phyloP scores from a whole-genome alignment of 2,113 vertebrate species.

The Prionailurus viverrinus region DNA sequence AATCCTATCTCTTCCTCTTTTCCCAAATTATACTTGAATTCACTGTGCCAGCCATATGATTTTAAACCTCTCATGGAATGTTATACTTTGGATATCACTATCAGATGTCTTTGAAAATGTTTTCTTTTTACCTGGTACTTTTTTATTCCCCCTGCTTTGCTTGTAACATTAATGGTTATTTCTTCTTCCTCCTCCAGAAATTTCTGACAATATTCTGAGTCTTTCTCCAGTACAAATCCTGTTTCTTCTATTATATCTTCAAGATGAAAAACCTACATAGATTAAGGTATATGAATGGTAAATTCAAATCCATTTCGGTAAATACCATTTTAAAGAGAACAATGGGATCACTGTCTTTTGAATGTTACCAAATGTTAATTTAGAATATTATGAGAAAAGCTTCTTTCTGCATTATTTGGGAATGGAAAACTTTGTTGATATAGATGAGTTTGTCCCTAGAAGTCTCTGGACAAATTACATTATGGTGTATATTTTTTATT shows the following conservation, averaged over 20 bases:
- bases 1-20: not conserved
- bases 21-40: not conserved
- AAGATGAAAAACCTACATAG: constrained; percentile 93
- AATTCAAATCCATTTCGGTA: not conserved
- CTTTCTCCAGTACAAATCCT: constrained; percentile 95
- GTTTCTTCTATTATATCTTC: constrained; percentile 98
- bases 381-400: not conserved
- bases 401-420: not conserved
- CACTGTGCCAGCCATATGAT: not conserved
- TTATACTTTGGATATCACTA: not conserved
- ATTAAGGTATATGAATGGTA: not conserved
- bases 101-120: not conserved
- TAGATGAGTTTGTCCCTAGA: not conserved
- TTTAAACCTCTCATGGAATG: not conserved
- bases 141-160: constrained; percentile 91
- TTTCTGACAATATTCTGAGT: constrained; percentile 97
- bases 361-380: not conserved
- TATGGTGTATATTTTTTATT: not conserved
- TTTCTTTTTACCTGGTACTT: constrained; percentile 90
- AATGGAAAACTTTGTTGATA: not conserved
- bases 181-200: constrained; percentile 98
- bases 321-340: not conserved
- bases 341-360: not conserved
- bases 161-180: constrained; percentile 91
- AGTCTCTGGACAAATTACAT: not conserved